These are phyloP conservation scores for Palythoa heliodiscus DNA, from an alignment of 92 coral and sea anemone genomes.

Conservation along the genomic window DNA sequence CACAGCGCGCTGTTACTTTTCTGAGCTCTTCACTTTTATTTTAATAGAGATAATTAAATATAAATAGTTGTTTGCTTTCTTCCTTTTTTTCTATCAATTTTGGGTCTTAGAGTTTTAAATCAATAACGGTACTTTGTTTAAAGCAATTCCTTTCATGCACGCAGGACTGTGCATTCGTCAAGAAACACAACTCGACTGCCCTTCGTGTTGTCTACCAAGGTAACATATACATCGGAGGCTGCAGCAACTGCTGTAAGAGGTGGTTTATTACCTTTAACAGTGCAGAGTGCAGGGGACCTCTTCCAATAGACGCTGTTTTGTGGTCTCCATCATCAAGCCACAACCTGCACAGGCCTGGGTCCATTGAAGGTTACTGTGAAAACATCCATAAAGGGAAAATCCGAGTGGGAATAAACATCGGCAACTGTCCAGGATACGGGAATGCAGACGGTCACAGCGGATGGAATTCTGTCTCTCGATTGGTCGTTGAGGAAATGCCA, in stretches of 20 bases:
- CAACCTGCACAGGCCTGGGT: neutral
- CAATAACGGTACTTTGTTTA: no score
- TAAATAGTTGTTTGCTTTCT: no score
- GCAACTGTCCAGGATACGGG: neutral
- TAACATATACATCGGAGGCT: neutral
- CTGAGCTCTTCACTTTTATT: no score
- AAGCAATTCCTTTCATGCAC: neutral
- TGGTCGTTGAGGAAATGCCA: neutral
- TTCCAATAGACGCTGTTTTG: slow-evolving; percentile 1
- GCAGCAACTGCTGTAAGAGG: neutral
- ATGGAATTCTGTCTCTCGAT: slow-evolving; percentile 6
- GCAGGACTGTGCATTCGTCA: neutral
- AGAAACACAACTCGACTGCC: neutral
- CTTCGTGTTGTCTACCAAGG: slow-evolving; percentile 5
- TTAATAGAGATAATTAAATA: no score
- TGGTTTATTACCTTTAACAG: neutral
- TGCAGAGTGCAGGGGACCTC: neutral
- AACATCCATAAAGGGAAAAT: slow-evolving; percentile 2
- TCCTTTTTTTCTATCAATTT: no score
- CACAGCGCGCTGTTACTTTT: no score
- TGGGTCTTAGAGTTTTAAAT: no score
- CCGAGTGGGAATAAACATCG: slow-evolving; percentile 15
- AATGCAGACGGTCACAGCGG: neutral
- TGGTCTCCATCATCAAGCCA: neutral
- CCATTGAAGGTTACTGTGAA: slow-evolving; percentile 6